Percentiles rank a stretch among this genome's conserved stretches.
Conservation (phyloP, 92 coral and sea anemone genomes). For the Palythoa grandiflora region DNA sequence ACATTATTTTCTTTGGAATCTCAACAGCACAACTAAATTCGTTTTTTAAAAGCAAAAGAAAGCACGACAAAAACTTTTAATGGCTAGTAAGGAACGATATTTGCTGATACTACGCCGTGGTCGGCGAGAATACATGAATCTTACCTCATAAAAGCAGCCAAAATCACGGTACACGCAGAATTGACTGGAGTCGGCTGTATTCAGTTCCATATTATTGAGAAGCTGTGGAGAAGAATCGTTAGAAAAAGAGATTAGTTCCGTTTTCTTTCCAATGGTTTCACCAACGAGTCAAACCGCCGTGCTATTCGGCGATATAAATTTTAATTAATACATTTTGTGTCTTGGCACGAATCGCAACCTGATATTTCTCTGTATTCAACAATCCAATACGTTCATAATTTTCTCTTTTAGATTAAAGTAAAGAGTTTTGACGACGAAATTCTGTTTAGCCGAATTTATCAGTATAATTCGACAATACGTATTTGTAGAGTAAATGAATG, state of each 20-base stretch:
- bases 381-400: neutral
- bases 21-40: no score
- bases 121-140: neutral
- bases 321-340: neutral
- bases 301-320: no score
- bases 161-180: conserved; percentile 74
- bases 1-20: no score
- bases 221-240: conserved; percentile 57
- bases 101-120: no score
- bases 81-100: neutral
- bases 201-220: conserved; percentile 70
- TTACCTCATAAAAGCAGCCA: conserved; percentile 94
- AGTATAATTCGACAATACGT: neutral
- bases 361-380: neutral
- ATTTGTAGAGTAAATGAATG: neutral
- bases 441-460: neutral
- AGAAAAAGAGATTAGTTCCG: neutral
- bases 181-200: conserved; percentile 63
- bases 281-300: neutral
- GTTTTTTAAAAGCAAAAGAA: no score
- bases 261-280: neutral
- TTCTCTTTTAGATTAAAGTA: neutral
- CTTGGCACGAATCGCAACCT: neutral
- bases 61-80: neutral
- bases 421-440: neutral